A percentile compares a stretch with the other conserved stretches of the same genome.
Evolutionary conservation across 2,888 invertebrate genomes (phyloP).

Genomic region (Odontocolon sp.): DNA sequence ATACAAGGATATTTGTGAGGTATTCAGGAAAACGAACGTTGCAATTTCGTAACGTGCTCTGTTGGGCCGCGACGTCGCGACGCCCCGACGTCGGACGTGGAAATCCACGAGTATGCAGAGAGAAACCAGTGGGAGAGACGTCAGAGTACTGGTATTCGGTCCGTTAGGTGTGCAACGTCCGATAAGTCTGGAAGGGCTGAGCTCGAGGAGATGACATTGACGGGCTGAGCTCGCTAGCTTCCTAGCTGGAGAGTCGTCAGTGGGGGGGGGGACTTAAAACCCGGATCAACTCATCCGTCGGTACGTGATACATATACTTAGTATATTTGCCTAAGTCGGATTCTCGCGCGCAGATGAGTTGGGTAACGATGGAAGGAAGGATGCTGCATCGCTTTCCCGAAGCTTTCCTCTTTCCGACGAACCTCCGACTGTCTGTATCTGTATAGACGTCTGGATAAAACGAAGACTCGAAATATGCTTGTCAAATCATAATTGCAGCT

Average conservation of each 20-base stretch:
- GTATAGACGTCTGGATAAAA: slow-evolving; percentile 3
- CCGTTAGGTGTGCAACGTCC: slow-evolving; percentile 78
- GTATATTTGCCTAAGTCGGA: slow-evolving; percentile 73
- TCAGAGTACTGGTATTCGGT: slow-evolving; percentile 64
- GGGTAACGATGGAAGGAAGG: slow-evolving; percentile 60
- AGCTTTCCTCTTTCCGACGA: slow-evolving; percentile 19
- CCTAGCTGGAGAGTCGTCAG: slow-evolving; percentile 55
- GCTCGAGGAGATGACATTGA: slow-evolving; percentile 69
- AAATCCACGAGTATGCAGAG: slow-evolving; percentile 71
- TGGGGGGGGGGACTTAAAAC: slow-evolving; percentile 78
- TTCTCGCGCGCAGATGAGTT: slow-evolving; percentile 64
- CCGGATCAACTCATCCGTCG: slow-evolving; percentile 80
- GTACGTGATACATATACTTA: slow-evolving; percentile 76
- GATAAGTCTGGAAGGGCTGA: slow-evolving; percentile 81
- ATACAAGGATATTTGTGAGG: not conserved
- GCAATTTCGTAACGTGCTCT: slow-evolving; percentile 65
- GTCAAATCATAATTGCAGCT: not conserved
- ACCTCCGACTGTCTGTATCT: slow-evolving; percentile 4
- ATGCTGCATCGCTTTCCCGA: slow-evolving; percentile 36
- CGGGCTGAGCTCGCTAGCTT: slow-evolving; percentile 61
- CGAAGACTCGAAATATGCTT: not conserved
- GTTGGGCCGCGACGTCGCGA: slow-evolving; percentile 67
- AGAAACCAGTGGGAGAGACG: slow-evolving; percentile 17
- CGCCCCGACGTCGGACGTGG: slow-evolving; percentile 68
- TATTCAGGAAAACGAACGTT: slow-evolving; percentile 18